A percentile compares a stretch with the other conserved stretches of the same genome.
These are phyloP conservation scores for Temnothorax unifasciatus DNA, from an alignment of 2,888 invertebrate genomes.

Conservation along the genomic window DNA sequence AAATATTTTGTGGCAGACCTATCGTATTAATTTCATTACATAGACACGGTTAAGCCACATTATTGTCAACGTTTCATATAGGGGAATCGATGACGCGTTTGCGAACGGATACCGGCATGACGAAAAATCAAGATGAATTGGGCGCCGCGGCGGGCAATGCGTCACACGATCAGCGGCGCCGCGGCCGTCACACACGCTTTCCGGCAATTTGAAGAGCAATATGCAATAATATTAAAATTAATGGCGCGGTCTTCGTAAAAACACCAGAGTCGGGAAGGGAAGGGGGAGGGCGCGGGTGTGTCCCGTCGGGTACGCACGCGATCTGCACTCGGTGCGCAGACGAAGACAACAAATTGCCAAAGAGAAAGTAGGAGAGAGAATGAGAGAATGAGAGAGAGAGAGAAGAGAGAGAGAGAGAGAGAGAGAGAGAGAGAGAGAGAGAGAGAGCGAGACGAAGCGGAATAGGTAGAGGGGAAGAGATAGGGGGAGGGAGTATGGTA, in stretches of 20 bases:
- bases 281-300: conserved; percentile 59
- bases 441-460: conserved; percentile 63
- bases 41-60: neutral
- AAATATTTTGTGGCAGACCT: neutral
- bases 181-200: conserved; percentile 72
- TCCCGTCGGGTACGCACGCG: conserved; percentile 50
- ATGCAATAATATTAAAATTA: conserved; percentile 82
- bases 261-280: conserved; percentile 65
- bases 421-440: conserved; percentile 37
- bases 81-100: conserved; percentile 72
- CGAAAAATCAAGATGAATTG: conserved; percentile 77
- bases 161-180: conserved; percentile 69
- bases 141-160: conserved; percentile 61
- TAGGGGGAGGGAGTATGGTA: conserved; percentile 66
- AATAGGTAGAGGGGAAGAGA: conserved; percentile 62
- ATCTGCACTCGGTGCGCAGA: conserved; percentile 44
- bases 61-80: conserved; percentile 49
- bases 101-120: conserved; percentile 40
- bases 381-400: conserved; percentile 62
- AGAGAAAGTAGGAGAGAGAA: conserved; percentile 37
- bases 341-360: conserved; percentile 66
- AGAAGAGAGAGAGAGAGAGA: conserved; percentile 36
- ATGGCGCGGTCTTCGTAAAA: conserved; percentile 76
- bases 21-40: conserved; percentile 1
- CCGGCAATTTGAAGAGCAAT: conserved; percentile 79